Evolutionary conservation across 2,888 invertebrate species (phyloP), one percentile per base, ranked within the genome.

Genomic region (Psylliodes chrysocephalus): DNA sequence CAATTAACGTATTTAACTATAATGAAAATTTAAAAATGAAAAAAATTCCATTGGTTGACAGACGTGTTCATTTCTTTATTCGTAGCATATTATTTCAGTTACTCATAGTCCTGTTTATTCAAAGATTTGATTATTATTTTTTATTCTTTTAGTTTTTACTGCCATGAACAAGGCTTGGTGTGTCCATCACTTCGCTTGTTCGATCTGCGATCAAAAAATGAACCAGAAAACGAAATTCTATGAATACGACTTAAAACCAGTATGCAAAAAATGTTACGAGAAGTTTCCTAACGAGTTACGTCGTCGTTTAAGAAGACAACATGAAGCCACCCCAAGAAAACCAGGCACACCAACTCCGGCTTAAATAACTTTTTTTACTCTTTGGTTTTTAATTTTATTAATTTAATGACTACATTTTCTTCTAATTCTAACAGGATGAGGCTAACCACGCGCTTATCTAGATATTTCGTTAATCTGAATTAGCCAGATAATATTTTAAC

Each of bases 151-250:
- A 97, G 97, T 96, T 60, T 98, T 99, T 84, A 96, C 96, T 68
- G 98, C 98, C 35, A 85, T 98, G 80, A 98, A 98, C 85, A 99
- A 99, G 85, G 96, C 97, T 44, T 99, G 98, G 98, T 99, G 98
- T 83, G 95, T 96, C 55, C 94, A 98, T 82, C 99, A 99, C 84
- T 99, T 99, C 83, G 94, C 97, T 53, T 99, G 99, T 83, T 92
- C 96, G 2, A 89, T 97, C 70, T 99, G 99, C 84, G 98, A 99
- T 84, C 91, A 92, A 77, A 93, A 97, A 77, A 91, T 96, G 87
- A 95, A 92, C 79, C 95, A 96, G 73, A 96, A 96, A 84, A 94
- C 96, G 40, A 99, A 99, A 84, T 99, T 99, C 85, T 99, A 96
- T 83, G 99, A 99, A 84, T 95, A 96, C 82, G 99, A 99, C 84